Percentiles rank a stretch among this genome's conserved stretches.
Evolutionary conservation across 2,888 invertebrate species (phyloP).

Genomic region (Hermodice carunculata): DNA sequence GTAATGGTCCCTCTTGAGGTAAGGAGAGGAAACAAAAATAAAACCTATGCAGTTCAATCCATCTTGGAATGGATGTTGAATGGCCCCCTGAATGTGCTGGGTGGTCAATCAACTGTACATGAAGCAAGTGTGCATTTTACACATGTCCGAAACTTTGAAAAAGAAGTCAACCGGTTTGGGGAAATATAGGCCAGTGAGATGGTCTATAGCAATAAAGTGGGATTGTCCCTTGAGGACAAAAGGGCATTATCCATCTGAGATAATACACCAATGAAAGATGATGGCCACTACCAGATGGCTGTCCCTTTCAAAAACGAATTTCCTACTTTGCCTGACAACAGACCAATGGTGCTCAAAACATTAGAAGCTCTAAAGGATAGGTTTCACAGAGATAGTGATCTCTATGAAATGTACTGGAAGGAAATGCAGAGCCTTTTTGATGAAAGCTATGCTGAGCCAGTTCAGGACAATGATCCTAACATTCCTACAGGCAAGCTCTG

Average conservation of each 20-base stretch:
- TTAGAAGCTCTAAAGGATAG: not conserved
- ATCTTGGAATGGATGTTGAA: constrained; percentile 26
- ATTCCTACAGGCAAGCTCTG: not conserved
- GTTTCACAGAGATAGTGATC: not conserved
- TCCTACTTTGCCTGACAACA: constrained; percentile 6
- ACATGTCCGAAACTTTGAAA: constrained; percentile 85
- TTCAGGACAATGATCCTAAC: not conserved
- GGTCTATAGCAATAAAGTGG: not conserved
- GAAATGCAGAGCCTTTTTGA: constrained; percentile 1
- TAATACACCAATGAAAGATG: not conserved
- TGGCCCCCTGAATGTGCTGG: constrained; percentile 15
- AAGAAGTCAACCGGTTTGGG: constrained; percentile 80
- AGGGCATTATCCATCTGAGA: constrained; percentile 7
- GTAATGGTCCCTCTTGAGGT: not conserved
- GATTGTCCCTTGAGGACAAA: constrained; percentile 78
- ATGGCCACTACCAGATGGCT: too few relatives aligned
- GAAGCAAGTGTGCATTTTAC: too few relatives aligned
- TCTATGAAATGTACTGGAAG: not conserved
- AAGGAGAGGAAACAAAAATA: not conserved
- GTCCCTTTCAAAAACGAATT: constrained; percentile 7
- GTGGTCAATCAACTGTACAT: not conserved
- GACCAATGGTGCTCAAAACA: not conserved
- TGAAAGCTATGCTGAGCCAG: not conserved
- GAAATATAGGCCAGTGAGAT: constrained; percentile 21
- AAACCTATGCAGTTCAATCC: constrained; percentile 21